A percentile compares a stretch with the other conserved stretches of the same genome.
Conservation (phyloP, 2,113 vertebrate species). For the Spheniscus mendiculus region DNA sequence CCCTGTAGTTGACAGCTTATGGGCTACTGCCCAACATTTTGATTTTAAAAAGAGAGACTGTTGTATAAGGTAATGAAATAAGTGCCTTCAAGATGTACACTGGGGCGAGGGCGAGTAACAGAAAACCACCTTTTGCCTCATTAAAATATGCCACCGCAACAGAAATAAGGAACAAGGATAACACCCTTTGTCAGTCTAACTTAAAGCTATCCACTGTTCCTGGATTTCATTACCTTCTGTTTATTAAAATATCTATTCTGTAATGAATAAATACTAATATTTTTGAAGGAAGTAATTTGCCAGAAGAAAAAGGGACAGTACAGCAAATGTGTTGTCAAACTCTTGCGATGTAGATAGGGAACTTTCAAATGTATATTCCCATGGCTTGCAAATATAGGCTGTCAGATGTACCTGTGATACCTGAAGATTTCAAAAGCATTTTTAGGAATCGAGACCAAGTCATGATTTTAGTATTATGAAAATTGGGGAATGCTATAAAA, state of each 20-base stretch:
- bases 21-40: not conserved
- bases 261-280: not conserved
- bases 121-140: not conserved
- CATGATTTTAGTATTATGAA: not conserved
- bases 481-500: not conserved
- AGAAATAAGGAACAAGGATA: not conserved
- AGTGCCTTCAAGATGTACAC: not conserved
- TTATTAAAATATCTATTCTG: not conserved
- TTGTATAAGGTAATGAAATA: slow-evolving; percentile 18
- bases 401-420: not conserved
- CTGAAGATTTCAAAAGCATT: not conserved
- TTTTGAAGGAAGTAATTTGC: not conserved
- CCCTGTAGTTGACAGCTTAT: not conserved
- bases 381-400: not conserved
- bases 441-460: not conserved
- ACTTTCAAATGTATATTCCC: not conserved
- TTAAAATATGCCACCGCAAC: not conserved
- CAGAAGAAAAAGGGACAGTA: not conserved
- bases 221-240: not conserved
- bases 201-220: not conserved
- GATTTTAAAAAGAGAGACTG: not conserved
- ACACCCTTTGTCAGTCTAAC: not conserved
- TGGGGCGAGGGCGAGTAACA: not conserved
- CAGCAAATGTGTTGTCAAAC: not conserved
- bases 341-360: not conserved